Evolutionary conservation across 2,113 vertebrate genomes (phyloP), one percentile per base, ranked within the genome.

Genomic region (Morone saxatilis): DNA sequence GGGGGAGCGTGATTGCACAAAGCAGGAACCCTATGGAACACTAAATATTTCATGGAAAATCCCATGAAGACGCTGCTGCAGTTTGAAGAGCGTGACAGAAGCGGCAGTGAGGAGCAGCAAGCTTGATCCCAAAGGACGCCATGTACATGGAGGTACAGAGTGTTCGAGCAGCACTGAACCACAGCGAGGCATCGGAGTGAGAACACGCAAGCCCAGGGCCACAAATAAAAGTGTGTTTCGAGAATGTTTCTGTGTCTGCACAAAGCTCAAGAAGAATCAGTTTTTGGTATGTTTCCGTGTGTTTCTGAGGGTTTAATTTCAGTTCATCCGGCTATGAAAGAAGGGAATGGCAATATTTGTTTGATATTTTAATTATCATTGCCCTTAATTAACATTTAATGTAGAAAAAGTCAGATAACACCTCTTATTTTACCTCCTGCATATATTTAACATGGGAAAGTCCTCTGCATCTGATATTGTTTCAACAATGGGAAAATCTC

Each of bases 11-110:
- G 72, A 85, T 41, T 78, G 71, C 38, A 51, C 25, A 51, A 70
- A 84, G 77, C 48, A n/a, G 47, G 41, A 50, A 51, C 71, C 78
- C 61, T 40, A 54, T 62, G 73, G 75, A 80, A 78, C 38, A 51
- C 57, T 89, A 73, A 89, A 90, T 89, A 88, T 92, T 93, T 93
- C 22, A 89, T 74, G 47, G 65, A 78, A 70, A 83, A 80, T 53
- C 74, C 76, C 67, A 53, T 59, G 82, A 88, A 90, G 80, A 71
- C 14, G 66, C 41, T 45, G 68, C 89, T 67, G 76, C 51, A 47
- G 79, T 17, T 71, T 11, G 48, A 80, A 41, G 60, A 78, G 87
- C 66, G 81, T 85, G 90, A 89, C 76, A 50, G 71, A 66, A 65
- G 57, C 13, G 25, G 70, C 59, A 40, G 73, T n/a, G 72, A 83